Evolutionary conservation across 1,140 invertebrate species (phyloP).

Genomic region (Heliconius eleuchia): DNA sequence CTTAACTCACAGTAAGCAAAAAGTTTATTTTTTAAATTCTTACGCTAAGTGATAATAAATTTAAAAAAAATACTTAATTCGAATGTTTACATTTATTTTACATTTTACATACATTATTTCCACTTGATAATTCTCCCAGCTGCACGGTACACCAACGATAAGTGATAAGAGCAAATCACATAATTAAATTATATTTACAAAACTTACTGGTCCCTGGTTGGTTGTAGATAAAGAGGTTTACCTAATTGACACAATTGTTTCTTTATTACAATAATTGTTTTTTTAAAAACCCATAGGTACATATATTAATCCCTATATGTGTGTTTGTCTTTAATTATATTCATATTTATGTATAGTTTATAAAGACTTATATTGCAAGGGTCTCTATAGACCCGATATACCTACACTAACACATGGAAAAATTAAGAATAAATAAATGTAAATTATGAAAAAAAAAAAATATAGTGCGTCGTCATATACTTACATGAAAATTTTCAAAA

Average conservation of each 20-base stretch:
- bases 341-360: too few species aligned
- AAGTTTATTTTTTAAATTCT: not conserved
- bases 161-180: slow-evolving; percentile 51
- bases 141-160: slow-evolving; percentile 46
- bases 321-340: too few species aligned
- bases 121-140: slow-evolving; percentile 55
- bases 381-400: too few species aligned
- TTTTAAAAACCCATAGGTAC: too few species aligned
- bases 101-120: slow-evolving; percentile 37
- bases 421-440: too few species aligned
- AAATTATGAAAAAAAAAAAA: too few species aligned
- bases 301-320: too few species aligned
- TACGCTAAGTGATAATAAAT: not conserved
- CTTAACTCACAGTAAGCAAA: too few species aligned
- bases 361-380: too few species aligned
- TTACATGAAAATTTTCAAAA: not conserved
- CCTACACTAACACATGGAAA: too few species aligned
- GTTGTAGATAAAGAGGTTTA: slow-evolving; percentile 27
- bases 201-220: slow-evolving; percentile 45
- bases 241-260: slow-evolving; percentile 1
- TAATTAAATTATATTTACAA: slow-evolving; percentile 76
- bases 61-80: not conserved
- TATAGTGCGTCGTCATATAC: too few species aligned
- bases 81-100: slow-evolving; percentile 13
- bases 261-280: not conserved